These are phyloP conservation scores for Lepidocyrtoides sp. DNA, from an alignment of 2,888 invertebrate genomes.

Conservation along the genomic window DNA sequence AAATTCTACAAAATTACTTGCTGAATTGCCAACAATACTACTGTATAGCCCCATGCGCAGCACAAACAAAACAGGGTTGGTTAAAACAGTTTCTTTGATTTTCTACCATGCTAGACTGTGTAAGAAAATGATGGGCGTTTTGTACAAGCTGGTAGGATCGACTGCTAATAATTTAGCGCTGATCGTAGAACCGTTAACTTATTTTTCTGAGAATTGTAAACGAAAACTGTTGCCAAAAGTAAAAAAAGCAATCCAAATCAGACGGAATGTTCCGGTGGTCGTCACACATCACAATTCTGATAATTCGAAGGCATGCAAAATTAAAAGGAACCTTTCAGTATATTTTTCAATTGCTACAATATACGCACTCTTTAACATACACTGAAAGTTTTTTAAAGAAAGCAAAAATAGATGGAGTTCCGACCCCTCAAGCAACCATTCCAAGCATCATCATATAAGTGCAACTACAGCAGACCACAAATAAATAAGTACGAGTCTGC, in stretches of 20 bases:
- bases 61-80: too few relatives aligned
- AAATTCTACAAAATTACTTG: background rate
- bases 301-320: too few relatives aligned
- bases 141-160: background rate
- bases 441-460: too few relatives aligned
- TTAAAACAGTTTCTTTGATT: background rate
- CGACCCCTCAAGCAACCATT: too few relatives aligned
- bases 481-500: background rate
- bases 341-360: too few relatives aligned
- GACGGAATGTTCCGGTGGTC: too few relatives aligned
- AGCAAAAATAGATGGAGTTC: too few relatives aligned
- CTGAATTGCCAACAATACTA: background rate
- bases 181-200: slow-evolving; percentile 2
- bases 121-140: background rate
- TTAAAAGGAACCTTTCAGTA: too few relatives aligned
- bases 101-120: background rate
- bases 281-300: too few relatives aligned
- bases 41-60: background rate
- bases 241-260: slow-evolving; percentile 19
- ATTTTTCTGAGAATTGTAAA: background rate
- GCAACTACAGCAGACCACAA: background rate
- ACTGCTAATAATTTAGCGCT: background rate
- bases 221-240: slow-evolving; percentile 18
- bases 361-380: too few relatives aligned
- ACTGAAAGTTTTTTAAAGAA: too few relatives aligned